A percentile compares a stretch with the other conserved stretches of the same genome.
phyloP scores from a whole-genome alignment of 2,797 vertebrate genomes.

The Cynodonichthys magdalenae region DNA sequence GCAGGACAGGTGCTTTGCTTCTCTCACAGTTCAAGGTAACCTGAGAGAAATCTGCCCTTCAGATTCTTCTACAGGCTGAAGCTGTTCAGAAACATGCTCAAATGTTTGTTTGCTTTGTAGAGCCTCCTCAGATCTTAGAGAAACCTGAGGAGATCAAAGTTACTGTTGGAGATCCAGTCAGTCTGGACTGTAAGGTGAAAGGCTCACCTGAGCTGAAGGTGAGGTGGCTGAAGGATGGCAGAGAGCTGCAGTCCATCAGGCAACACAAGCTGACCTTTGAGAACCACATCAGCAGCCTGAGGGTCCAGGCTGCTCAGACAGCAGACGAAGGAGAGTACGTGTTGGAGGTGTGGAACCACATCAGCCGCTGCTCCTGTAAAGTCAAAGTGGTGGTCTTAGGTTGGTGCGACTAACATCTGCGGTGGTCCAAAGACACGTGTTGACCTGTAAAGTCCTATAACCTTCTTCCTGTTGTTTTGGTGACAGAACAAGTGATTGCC shows the following conservation, averaged over 20 bases:
- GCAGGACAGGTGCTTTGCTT: constrained; percentile 89
- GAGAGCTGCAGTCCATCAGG: constrained; percentile 91
- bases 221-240: constrained; percentile 93
- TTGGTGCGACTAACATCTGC: constrained; percentile 78
- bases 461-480: constrained; percentile 44
- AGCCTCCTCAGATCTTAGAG: constrained; percentile 93
- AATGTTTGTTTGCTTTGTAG: constrained; percentile 74
- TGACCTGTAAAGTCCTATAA: constrained; percentile 14
- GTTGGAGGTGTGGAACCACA: constrained; percentile 95
- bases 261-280: constrained; percentile 93
- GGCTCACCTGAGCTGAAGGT: constrained; percentile 94
- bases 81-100: neutral
- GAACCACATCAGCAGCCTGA: constrained; percentile 92
- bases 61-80: neutral
- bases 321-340: constrained; percentile 91
- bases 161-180: constrained; percentile 92
- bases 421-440: neutral
- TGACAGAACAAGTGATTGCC: constrained; percentile 92
- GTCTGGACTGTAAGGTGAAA: constrained; percentile 92
- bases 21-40: constrained; percentile 94
- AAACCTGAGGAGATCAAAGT: constrained; percentile 92
- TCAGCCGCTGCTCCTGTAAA: constrained; percentile 91
- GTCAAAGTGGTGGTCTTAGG: constrained; percentile 91
- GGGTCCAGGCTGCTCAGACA: constrained; percentile 89
- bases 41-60: constrained; percentile 14